Conservation (phyloP, 2,888 invertebrate species). For the Himalopsyche tibetana region DNA sequence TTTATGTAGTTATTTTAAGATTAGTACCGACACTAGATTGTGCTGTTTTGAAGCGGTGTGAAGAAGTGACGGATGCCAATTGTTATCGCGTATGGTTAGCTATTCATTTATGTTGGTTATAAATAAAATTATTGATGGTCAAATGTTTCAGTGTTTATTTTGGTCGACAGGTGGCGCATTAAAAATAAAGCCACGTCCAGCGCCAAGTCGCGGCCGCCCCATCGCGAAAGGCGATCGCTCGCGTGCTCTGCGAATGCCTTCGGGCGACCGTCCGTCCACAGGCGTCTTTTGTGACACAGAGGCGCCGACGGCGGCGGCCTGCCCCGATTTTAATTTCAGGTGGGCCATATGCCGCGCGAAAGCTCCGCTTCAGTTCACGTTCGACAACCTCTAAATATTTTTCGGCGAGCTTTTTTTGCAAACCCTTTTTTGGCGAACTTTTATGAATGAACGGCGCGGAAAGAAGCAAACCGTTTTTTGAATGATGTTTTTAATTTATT, state of each 20-base stretch:
- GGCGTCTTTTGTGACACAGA: slow-evolving; percentile 60
- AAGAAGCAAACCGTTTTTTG: neutral
- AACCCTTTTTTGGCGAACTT: slow-evolving; percentile 18
- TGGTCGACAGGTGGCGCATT: slow-evolving; percentile 39
- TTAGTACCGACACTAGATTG: too few species aligned
- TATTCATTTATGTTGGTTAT: too few species aligned
- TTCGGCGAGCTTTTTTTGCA: slow-evolving; percentile 10
- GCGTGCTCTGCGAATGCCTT: slow-evolving; percentile 52
- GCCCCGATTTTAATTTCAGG: slow-evolving; percentile 54
- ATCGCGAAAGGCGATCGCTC: slow-evolving; percentile 46
- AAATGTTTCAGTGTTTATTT: slow-evolving; percentile 10
- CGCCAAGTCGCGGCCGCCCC: neutral
- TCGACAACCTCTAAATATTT: slow-evolving; percentile 55
- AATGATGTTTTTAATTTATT: slow-evolving; percentile 34
- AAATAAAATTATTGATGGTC: too few species aligned
- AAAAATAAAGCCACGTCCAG: slow-evolving; percentile 39
- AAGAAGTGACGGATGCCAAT: too few species aligned
- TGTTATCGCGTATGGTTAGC: too few species aligned
- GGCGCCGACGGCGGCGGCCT: slow-evolving; percentile 52
- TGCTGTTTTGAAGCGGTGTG: too few species aligned
- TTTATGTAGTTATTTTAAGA: too few species aligned
- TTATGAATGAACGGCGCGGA: slow-evolving; percentile 23
- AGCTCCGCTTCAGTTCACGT: slow-evolving; percentile 50
- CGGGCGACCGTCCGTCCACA: slow-evolving; percentile 22
- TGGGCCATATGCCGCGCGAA: slow-evolving; percentile 52